Evolutionary conservation across 2,113 vertebrate species (phyloP), one percentile per base, ranked within the genome.

Genomic region (Calcarius ornatus): DNA sequence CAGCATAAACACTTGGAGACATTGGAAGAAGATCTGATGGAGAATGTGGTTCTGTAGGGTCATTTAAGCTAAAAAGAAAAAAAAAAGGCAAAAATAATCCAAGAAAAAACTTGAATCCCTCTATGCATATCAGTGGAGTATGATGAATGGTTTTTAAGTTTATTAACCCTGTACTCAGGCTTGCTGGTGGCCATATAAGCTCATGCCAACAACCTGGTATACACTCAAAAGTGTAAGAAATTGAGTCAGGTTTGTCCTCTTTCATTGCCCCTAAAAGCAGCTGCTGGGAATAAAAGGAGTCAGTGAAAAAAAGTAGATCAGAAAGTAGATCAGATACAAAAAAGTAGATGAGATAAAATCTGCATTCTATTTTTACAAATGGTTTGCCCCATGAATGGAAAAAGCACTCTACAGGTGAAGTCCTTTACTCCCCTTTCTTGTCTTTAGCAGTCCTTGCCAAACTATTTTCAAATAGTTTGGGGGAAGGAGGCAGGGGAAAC

Each of bases 1-100:
- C 98, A 65, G 99, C 98, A 28, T 99, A 99, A 89, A 99, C 99
- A 0, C 99, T 99, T 33, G 99, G 99, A 90, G 99, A 99, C 99
- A 99, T 99, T 20, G 99, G 99, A 5, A 98, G 98, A 60, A 99
- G 99, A 75, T 99, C 99, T 28, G 99, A 98, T 79, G 99, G 99
- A 85, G 98, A 99, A 77, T 97, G 98, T 15, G 98, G 95, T 37
- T 97, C 97, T 15, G 98, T 88, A 9, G 98, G 97, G 96, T 98
- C 97, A 93, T 94, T 99, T 53, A 97, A 94, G 60, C 97, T 98
- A 83, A 89, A 80, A 96, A 51, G 42, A 42, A 33, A 50, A 43
- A 66, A n/a, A 61, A 12, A 23, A 28, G 53, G 53, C 8, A 90
- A 56, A 79, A 85, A 83, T n/a, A 12, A 61, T 54, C 16, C 87